Evolutionary conservation across 2,888 invertebrate genomes (phyloP), one percentile per base, ranked within the genome.

Genomic region (Galeopsomyia nigrocyanea): DNA sequence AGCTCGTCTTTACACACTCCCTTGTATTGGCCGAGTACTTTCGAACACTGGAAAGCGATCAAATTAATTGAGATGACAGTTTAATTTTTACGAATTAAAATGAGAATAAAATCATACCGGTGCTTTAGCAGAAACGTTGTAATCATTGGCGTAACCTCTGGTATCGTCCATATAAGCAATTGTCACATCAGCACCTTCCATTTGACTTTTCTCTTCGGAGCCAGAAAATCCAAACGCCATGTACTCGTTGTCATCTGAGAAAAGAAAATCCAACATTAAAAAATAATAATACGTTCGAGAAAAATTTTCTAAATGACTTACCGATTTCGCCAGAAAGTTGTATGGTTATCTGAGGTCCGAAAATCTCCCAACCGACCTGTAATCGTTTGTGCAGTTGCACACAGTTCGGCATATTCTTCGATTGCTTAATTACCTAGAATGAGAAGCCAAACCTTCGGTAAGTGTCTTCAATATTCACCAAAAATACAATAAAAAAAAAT

Each of bases 211-310:
- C 21, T 88, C 88, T 10, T 87, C 87, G 0, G 92, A 91, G 62
- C 96, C 96, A 26, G 96, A 96, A 66, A 96, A 87, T 47, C 97
- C 97, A 86, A 96, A 96, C 16, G 95, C 92, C 91, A 97, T 93
- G 87, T 97, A 97, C 79, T 95, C 95, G 80, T 93, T 89, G 78
- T 91, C 90, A 87, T 87, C 91, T 90, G 81, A 0, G n/a, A 13
- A 63, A 49, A 39, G 17, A 16, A 46, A 26, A 46, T 22, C 26
- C 26, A 26, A 26, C 5, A 5, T 26, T 26, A 26, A 2, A 26
- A 26, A 5, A 26, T 3, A 26, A 26, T 5, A 26, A 26, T 5
- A 26, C 26, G 26, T 5, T 26, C 3, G 5, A 26, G 2, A 26
- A 5, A 26, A 26, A 5, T 26, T 26, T 5, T 26, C 26, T n/a